Evolutionary conservation across 2,797 vertebrate genomes (phyloP), one percentile per base, ranked within the genome.

Genomic region (Bovichtus variegatus): DNA sequence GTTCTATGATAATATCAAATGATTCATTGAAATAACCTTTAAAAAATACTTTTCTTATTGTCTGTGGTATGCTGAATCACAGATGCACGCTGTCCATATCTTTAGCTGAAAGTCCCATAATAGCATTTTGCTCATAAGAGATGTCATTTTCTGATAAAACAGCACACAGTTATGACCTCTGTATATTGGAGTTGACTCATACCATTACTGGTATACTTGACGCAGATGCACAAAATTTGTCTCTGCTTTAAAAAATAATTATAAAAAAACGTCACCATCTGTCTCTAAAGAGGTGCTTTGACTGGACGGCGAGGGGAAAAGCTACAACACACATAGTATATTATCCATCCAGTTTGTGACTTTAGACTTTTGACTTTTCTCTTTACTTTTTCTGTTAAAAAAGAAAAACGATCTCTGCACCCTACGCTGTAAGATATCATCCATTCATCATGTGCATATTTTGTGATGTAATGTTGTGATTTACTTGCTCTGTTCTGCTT

Each of bases 71-170:
- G 25, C 47, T 51, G 36, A 71, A 29, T 49, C 54, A 58, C 58
- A 74, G 54, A 72, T 71, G 44, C 41, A 63, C 29, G 21, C 38
- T 75, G 59, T 46, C n/a, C 84, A 85, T 65, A 78, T 82, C 46
- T 81, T 64, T 27, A 34, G 13, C 23, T 68, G 12, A 44, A 61
- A 67, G 54, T 61, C 62, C 34, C 44, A 72, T 69, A 61, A 73
- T 59, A 47, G 57, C 62, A 74, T 80, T 78, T 27, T 57, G 47
- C 64, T 23, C n/a, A 31, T 5, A 57, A 71, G 43, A 78, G 68
- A 87, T 86, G 75, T 69, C 10, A 85, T 86, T 87, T 86, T 85
- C 71, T 85, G 83, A 89, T 86, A 82, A 60, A 43, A 77, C 43
- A 46, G 50, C 23, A 41, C 65, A 72, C 29, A 59, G 36, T 47